A percentile compares a stretch with the other conserved stretches of the same genome.
Conservation (phyloP, 2,888 invertebrate species). For the Lithosia quadra region DNA sequence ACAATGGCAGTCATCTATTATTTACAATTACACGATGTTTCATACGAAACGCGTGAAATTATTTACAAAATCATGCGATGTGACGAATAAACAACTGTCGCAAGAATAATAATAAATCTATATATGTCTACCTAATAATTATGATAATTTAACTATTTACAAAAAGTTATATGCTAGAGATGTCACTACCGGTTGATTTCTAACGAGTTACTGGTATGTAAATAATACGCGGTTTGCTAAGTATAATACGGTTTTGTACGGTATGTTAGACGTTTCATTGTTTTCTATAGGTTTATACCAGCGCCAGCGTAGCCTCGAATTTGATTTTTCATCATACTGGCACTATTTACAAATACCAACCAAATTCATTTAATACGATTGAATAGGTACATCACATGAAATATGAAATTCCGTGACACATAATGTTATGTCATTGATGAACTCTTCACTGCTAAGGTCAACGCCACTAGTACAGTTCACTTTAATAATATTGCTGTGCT, state of each 20-base stretch:
- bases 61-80: constrained; percentile 25
- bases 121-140: constrained; percentile 13
- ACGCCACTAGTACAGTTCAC: neutral
- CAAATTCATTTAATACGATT: neutral
- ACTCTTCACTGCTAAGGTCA: neutral
- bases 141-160: constrained; percentile 14
- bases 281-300: neutral
- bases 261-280: neutral
- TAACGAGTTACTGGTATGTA: neutral
- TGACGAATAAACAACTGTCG: constrained; percentile 35
- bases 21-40: constrained; percentile 12
- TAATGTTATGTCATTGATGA: neutral
- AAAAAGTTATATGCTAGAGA: neutral
- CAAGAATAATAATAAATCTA: constrained; percentile 15
- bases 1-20: constrained; percentile 15
- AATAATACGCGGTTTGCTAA: neutral
- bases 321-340: neutral
- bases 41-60: constrained; percentile 11
- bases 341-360: neutral
- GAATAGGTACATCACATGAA: too few relatives aligned
- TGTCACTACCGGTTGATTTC: neutral
- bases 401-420: neutral
- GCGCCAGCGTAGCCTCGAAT: neutral
- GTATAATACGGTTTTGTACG: neutral
- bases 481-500: neutral